phyloP scores from a whole-genome alignment of 1,140 invertebrate genomes.

The Trachymyrmex cornetzi region DNA sequence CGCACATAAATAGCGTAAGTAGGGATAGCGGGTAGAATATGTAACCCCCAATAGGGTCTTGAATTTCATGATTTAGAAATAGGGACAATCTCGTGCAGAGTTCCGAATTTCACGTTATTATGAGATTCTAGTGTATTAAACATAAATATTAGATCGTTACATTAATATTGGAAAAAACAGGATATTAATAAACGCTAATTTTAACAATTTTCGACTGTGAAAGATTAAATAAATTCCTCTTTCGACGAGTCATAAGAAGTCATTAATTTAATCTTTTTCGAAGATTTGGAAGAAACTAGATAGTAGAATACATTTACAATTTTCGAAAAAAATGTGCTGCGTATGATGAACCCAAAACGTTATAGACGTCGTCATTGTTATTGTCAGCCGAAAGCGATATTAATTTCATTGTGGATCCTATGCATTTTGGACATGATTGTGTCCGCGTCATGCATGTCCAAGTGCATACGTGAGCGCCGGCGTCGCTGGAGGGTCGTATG shows the following conservation, averaged over 20 bases:
- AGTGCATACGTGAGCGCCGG: constrained; percentile 11
- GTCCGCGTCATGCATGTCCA: constrained; percentile 41
- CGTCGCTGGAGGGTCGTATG: constrained; percentile 62
- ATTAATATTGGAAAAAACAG: too few species aligned
- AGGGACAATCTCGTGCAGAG: too few species aligned
- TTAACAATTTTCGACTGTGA: background rate
- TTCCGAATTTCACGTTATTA: too few species aligned
- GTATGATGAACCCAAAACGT: background rate
- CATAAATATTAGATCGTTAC: too few species aligned
- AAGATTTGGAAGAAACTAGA: background rate
- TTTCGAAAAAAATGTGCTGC: background rate
- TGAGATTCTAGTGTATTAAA: too few species aligned
- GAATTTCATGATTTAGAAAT: too few species aligned
- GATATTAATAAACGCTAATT: background rate
- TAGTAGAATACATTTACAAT: background rate
- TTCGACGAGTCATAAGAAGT: background rate
- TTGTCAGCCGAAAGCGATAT: background rate
- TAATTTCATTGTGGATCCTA: constrained; percentile 15
- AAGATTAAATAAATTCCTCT: background rate
- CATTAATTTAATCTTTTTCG: background rate
- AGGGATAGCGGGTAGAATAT: too few species aligned
- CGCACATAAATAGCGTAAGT: too few species aligned
- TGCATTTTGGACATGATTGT: constrained; percentile 28
- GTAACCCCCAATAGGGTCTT: too few species aligned
- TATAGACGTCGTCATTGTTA: background rate